Conservation (phyloP, 2,113 vertebrate genomes). For the Dolichallabes microphthalmus region DNA sequence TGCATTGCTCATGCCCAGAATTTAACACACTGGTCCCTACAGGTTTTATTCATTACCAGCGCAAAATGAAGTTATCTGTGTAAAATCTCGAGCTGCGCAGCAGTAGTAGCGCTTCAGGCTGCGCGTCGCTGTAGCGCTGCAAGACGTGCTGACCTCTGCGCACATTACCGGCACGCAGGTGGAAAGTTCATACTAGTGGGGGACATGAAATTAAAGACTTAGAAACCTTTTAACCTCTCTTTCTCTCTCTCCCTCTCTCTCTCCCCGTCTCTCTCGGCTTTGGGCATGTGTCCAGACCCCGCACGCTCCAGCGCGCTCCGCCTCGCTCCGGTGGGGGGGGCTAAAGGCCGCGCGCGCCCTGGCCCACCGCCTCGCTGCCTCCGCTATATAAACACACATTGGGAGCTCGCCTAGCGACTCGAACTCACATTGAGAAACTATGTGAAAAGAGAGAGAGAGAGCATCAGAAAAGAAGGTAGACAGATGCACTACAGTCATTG, state of each 20-base stretch:
- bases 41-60: slow-evolving; percentile 5
- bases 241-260: slow-evolving; percentile 51
- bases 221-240: slow-evolving; percentile 44
- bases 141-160: slow-evolving; percentile 5
- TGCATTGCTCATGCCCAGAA: background rate
- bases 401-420: slow-evolving; percentile 75
- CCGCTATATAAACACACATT: slow-evolving; percentile 92
- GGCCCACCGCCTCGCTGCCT: slow-evolving; percentile 75
- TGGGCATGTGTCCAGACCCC: slow-evolving; percentile 68
- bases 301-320: slow-evolving; percentile 72
- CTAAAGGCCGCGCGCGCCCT: slow-evolving; percentile 62
- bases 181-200: slow-evolving; percentile 49
- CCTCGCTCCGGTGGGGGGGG: slow-evolving; percentile 65
- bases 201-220: slow-evolving; percentile 40
- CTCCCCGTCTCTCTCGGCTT: slow-evolving; percentile 49
- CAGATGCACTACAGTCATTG: slow-evolving; percentile 53
- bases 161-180: slow-evolving; percentile 48
- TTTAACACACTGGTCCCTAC: background rate
- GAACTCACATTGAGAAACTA: slow-evolving; percentile 75
- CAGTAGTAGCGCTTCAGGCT: slow-evolving; percentile 9
- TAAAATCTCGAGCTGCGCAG: background rate
- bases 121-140: background rate
- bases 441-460: slow-evolving; percentile 55
- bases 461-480: slow-evolving; percentile 55
- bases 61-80: slow-evolving; percentile 3